Evolutionary conservation across 1,140 invertebrate genomes (phyloP).

Genomic region (Centruroides sculpturatus): DNA sequence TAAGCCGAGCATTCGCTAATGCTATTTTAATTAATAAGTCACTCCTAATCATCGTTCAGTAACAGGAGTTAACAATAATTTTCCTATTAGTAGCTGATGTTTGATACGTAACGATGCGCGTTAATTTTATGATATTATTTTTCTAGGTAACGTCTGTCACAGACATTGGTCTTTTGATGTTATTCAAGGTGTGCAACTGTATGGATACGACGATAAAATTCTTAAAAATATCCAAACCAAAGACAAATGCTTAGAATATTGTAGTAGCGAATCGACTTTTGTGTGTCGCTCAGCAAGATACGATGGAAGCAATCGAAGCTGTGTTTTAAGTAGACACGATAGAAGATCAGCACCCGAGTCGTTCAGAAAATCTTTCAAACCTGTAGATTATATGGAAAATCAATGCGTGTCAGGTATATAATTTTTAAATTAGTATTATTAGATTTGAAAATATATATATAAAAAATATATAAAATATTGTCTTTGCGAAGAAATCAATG

Average conservation of each 20-base stretch:
- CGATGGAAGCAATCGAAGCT: slow-evolving; percentile 25
- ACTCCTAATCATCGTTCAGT: too few species aligned
- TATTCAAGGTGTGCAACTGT: slow-evolving; percentile 9
- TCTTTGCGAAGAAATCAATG: too few species aligned
- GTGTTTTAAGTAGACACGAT: slow-evolving; percentile 28
- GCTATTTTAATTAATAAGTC: too few species aligned
- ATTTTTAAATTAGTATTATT: too few species aligned
- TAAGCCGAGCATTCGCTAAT: too few species aligned
- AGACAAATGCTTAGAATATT: slow-evolving; percentile 11
- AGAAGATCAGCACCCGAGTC: slow-evolving; percentile 25
- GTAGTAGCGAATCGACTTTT: slow-evolving; percentile 12
- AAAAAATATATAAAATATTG: too few species aligned
- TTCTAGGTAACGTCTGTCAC: slow-evolving; percentile 4
- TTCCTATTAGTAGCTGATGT: too few species aligned
- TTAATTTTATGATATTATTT: background rate
- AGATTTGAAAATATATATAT: too few species aligned
- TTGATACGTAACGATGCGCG: too few species aligned
- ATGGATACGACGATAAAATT: slow-evolving; percentile 11
- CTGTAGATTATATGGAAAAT: slow-evolving; percentile 33
- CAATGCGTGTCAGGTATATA: slow-evolving; percentile 28
- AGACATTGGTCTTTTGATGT: slow-evolving; percentile 13
- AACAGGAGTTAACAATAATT: too few species aligned
- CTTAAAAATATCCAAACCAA: slow-evolving; percentile 2
- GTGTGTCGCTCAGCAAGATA: slow-evolving; percentile 33
- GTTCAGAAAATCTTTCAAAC: slow-evolving; percentile 25